phyloP scores from a whole-genome alignment of 2,888 invertebrate species.

The Apotomis turbidana region DNA sequence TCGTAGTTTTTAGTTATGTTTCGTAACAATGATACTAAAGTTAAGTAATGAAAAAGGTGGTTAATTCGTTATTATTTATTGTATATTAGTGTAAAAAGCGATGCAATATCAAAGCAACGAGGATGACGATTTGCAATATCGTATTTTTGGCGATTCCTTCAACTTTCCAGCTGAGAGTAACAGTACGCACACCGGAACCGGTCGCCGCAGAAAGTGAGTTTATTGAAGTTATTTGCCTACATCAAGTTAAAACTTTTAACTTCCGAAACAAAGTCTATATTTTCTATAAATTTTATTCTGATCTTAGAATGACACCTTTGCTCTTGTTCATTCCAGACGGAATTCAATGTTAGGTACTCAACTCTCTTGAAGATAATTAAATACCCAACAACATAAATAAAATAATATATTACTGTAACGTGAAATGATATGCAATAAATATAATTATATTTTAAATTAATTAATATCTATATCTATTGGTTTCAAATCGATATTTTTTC shows the following conservation, averaged over 20 bases:
- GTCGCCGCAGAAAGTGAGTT: constrained; percentile 75
- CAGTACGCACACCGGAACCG: constrained; percentile 50
- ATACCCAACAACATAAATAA: no score
- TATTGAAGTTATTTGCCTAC: constrained; percentile 42
- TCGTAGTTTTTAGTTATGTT: constrained; percentile 53
- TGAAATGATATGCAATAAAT: no score
- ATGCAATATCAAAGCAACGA: constrained; percentile 82
- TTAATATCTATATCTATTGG: no score
- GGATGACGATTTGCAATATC: constrained; percentile 80
- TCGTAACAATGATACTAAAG: constrained; percentile 72
- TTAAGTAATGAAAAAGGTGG: constrained; percentile 72
- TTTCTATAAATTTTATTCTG: no score
- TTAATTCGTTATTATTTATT: constrained; percentile 65
- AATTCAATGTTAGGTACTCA: no score
- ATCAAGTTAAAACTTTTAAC: constrained; percentile 18
- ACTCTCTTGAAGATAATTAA: no score
- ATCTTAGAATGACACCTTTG: no score
- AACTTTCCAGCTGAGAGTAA: constrained; percentile 66
- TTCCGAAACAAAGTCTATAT: no score
- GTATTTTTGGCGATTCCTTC: constrained; percentile 82
- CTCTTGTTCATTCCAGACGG: no score
- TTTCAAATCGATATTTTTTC: no score
- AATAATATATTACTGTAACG: no score
- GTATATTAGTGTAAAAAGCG: constrained; percentile 74
- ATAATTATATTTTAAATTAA: no score